Evolutionary conservation across 2,113 vertebrate genomes (phyloP).

Genomic region (Oxyruncus cristatus): DNA sequence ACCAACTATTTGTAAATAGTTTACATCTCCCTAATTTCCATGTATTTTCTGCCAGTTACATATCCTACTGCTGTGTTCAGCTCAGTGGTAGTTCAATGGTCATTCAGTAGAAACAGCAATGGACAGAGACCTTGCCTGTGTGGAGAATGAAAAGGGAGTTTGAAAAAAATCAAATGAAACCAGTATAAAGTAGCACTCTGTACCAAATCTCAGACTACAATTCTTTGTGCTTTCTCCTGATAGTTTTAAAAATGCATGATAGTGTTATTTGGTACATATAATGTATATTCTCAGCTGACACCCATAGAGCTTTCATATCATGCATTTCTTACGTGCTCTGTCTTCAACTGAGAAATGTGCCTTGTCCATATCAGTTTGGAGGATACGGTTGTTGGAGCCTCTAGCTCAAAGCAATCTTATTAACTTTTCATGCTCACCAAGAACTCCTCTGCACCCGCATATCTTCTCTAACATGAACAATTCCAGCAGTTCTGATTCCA

Average conservation of each 20-base stretch:
- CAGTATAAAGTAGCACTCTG: background rate
- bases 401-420: background rate
- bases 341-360: accelerated
- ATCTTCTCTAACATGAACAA: background rate
- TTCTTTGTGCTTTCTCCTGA: background rate
- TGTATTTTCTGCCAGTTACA: background rate
- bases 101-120: background rate
- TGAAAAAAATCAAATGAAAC: background rate
- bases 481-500: background rate
- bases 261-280: background rate
- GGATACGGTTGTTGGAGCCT: background rate
- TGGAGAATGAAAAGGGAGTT: background rate
- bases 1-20: background rate
- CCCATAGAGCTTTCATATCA: background rate
- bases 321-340: background rate
- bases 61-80: background rate
- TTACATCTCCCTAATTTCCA: background rate
- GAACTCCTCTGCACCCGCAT: background rate
- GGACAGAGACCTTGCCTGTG: background rate
- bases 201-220: background rate
- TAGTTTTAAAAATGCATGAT: background rate
- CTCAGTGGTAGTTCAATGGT: background rate
- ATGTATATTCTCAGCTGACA: background rate
- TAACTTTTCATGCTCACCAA: background rate
- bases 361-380: background rate